Evolutionary conservation across 2,888 invertebrate genomes (phyloP).

Genomic region (Erebia aethiops): DNA sequence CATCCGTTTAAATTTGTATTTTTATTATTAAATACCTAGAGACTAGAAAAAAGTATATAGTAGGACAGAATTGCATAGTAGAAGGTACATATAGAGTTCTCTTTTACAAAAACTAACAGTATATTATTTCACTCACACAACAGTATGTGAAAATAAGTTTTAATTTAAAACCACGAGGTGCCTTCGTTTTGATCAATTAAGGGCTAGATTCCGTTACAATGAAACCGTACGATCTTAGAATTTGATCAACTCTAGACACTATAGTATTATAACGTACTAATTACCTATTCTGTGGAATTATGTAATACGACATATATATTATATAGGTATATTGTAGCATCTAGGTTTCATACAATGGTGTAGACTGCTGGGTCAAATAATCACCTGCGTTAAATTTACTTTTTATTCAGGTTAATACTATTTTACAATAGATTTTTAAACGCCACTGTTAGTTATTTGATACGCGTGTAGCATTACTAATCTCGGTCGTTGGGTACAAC

Average conservation of each 20-base stretch:
- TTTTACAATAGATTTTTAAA: conserved; percentile 11
- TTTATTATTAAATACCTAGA: no score
- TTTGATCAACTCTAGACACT: conserved; percentile 66
- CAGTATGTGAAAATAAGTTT: background rate
- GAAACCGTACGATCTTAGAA: conserved; percentile 44
- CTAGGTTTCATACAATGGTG: conserved; percentile 39
- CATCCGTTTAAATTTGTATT: no score
- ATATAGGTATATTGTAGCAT: conserved; percentile 34
- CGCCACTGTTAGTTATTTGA: background rate
- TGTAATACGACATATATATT: conserved; percentile 53
- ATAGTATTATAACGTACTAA: no score
- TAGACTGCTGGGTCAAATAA: conserved; percentile 2
- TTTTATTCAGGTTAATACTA: conserved; percentile 17
- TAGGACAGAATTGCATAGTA: no score
- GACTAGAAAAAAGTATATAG: no score
- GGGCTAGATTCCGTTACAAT: conserved; percentile 31
- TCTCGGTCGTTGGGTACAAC: background rate
- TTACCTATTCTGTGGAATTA: no score
- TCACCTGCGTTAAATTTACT: conserved; percentile 3
- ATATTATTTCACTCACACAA: no score
- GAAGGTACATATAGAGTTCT: no score
- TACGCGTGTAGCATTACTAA: background rate
- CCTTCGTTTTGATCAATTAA: conserved; percentile 32
- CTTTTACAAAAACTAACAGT: no score
- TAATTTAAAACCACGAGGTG: conserved; percentile 17